Evolutionary conservation across 2,797 vertebrate genomes (phyloP), one percentile per base, ranked within the genome.

Genomic region (Pseudopleuronectes americanus): DNA sequence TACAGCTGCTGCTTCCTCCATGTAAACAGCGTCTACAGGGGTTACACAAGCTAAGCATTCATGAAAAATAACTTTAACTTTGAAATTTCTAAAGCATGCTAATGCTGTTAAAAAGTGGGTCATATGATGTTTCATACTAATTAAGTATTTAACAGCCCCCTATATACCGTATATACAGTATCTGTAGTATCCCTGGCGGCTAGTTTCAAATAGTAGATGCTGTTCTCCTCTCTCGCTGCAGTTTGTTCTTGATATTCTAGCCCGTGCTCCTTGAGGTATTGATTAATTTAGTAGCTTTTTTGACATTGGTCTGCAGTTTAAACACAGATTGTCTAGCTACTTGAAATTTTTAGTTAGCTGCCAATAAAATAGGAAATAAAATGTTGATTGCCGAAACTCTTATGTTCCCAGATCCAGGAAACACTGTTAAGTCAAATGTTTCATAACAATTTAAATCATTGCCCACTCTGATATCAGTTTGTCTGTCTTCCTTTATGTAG

Each of bases 61-160:
- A 5, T 43, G 33, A 57, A 45, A 68, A 64, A 69, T 28, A 81
- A 65, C 64, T 43, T 48, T 51, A 57, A 68, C 77, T 77, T 78
- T 81, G 74, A 88, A 83, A 78, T 72, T 31, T 63, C 28, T 48
- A 31, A 76, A 62, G 58, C 60, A 71, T 68, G 65, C 19, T 77
- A 60, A 77, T 67, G 41, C 71, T 59, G 24, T 59, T 49, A 41
- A 28, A 71, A 90, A 85, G 68, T 89, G 77, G 84, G 86, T 81
- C 85, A 86, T 45, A 61, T 43, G 43, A 66, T 66, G 71, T 64
- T 71, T 76, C 54, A 70, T 65, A 36, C 74, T 77, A 78, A 80
- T 85, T 8, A 75, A 76, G 45, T 78, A 79, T 75, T 76, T 76
- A 65, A 57, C 43, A 19, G 45, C 16, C 38, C 24, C 43, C 36